These are phyloP conservation scores for Perizoma flavofasciatum DNA, from an alignment of 2,888 invertebrate genomes.

Conservation along the genomic window DNA sequence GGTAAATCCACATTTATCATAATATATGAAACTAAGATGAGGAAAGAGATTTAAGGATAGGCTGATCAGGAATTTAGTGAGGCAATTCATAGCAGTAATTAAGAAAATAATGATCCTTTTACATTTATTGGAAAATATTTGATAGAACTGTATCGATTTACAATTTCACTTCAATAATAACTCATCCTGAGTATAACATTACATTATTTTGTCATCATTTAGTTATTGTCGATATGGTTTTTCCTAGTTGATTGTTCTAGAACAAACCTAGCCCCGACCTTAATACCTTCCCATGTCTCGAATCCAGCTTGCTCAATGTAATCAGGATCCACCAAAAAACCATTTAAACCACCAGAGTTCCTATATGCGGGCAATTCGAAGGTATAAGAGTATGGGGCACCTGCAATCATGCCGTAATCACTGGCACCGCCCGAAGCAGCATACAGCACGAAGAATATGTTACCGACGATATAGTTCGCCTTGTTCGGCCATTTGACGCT, in stretches of 20 bases:
- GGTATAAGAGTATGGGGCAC: conserved; percentile 83
- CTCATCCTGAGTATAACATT: no score
- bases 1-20: no score
- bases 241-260: conserved; percentile 23
- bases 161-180: no score
- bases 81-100: no score
- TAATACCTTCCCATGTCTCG: conserved; percentile 85
- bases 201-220: conserved; percentile 1
- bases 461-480: conserved; percentile 78
- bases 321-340: conserved; percentile 81
- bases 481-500: conserved; percentile 62
- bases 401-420: conserved; percentile 83
- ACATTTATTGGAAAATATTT: no score
- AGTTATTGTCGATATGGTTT: conserved; percentile 2
- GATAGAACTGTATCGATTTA: no score
- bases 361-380: conserved; percentile 81
- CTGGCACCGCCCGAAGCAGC: conserved; percentile 85
- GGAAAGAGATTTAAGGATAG: no score
- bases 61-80: no score
- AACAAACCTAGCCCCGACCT: conserved; percentile 71
- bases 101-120: no score
- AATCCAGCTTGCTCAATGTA: conserved; percentile 80
- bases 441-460: conserved; percentile 75
- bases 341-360: conserved; percentile 61
- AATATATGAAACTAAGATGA: no score